A percentile compares a stretch with the other conserved stretches of the same genome.
These are phyloP conservation scores for Sylvilagus floridanus DNA, from an alignment of 2,797 vertebrate genomes.

Conservation along the genomic window DNA sequence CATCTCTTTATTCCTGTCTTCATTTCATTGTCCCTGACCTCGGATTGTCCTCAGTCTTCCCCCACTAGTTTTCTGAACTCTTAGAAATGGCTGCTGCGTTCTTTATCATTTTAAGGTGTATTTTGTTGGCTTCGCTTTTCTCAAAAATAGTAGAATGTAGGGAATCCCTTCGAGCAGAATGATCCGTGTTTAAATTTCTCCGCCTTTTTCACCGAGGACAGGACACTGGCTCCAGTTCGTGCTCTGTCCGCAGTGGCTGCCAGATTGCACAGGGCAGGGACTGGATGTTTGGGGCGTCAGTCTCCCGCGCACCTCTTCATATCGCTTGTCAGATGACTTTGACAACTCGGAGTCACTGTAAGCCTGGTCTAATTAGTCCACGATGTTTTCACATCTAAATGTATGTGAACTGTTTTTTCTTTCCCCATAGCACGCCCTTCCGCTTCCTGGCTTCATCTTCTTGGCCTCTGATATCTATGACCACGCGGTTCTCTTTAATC, in stretches of 20 bases:
- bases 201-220: not conserved
- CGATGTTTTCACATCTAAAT: not conserved
- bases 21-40: not conserved
- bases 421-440: constrained; percentile 93
- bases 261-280: not conserved
- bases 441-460: constrained; percentile 96
- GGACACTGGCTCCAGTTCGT: not conserved
- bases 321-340: not conserved
- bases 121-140: not conserved
- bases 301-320: not conserved
- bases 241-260: not conserved
- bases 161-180: not conserved
- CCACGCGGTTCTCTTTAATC: constrained; percentile 93
- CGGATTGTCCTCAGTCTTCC: not conserved
- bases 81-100: not conserved
- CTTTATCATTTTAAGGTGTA: not conserved
- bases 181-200: not conserved
- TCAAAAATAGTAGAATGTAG: not conserved
- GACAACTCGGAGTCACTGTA: not conserved
- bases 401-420: not conserved
- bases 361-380: not conserved
- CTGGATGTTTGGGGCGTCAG: not conserved
- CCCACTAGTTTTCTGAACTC: not conserved
- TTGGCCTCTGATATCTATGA: constrained; percentile 95
- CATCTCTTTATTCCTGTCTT: not conserved